A percentile compares a stretch with the other conserved stretches of the same genome.
These are phyloP conservation scores for Myotis pilosus DNA, from an alignment of 2,797 vertebrate species.

Conservation along the genomic window DNA sequence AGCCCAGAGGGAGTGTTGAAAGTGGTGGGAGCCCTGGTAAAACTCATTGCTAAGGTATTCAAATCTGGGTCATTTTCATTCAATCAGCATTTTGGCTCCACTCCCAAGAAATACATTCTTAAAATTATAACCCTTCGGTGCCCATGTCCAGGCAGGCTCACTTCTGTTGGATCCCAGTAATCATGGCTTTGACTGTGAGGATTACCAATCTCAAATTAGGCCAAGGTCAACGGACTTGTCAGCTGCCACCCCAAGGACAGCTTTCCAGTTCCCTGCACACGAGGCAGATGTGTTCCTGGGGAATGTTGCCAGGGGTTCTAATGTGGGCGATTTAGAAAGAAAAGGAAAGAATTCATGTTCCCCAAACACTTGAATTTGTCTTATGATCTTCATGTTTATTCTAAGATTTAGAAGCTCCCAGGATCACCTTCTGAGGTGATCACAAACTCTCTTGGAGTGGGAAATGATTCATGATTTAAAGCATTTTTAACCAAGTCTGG, in stretches of 20 bases:
- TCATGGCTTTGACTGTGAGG: background rate
- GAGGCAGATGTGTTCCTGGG: background rate
- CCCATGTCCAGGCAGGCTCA: conserved; percentile 42
- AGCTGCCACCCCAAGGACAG: background rate
- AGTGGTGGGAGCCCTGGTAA: background rate
- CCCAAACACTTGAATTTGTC: background rate
- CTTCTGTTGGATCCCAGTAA: background rate
- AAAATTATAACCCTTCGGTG: conserved; percentile 43
- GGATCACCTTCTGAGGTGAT: background rate
- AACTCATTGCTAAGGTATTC: conserved; percentile 15
- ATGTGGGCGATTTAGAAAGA: background rate
- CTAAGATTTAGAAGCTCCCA: background rate
- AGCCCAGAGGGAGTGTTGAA: background rate
- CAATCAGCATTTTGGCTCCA: conserved; percentile 14
- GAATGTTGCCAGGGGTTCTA: background rate
- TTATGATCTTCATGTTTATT: background rate
- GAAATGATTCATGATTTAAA: conserved; percentile 5
- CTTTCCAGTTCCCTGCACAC: background rate
- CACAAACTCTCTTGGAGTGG: background rate
- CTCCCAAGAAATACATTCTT: conserved; percentile 53
- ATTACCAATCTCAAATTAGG: conserved; percentile 40
- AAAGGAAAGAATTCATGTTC: background rate
- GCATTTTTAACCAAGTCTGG: background rate
- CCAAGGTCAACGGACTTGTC: background rate
- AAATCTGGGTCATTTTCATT: background rate